phyloP scores from a whole-genome alignment of 2,888 invertebrate genomes.

The Drosophila yooni region DNA sequence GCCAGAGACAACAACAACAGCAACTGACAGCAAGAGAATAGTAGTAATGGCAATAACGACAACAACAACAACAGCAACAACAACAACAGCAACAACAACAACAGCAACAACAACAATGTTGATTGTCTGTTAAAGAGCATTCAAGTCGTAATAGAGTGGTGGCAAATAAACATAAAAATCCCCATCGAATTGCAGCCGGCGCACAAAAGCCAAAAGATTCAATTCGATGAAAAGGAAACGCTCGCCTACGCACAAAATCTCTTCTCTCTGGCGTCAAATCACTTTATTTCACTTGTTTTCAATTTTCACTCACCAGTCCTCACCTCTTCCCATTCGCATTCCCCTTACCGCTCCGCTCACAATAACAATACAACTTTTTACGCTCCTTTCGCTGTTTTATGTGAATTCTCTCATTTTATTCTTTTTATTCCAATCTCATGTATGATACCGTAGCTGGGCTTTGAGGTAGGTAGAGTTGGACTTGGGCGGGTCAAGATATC shows the following conservation, averaged over 20 bases:
- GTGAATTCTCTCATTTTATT: slow-evolving; percentile 1
- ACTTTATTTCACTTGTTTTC: slow-evolving; percentile 82
- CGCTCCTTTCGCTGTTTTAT: slow-evolving; percentile 34
- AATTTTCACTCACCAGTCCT: slow-evolving; percentile 50
- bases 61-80: slow-evolving; percentile 10
- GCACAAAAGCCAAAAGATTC: slow-evolving; percentile 63
- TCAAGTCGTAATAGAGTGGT: slow-evolving; percentile 79
- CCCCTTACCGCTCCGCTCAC: not conserved
- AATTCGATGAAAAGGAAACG: slow-evolving; percentile 55
- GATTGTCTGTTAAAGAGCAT: slow-evolving; percentile 81
- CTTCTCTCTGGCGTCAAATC: slow-evolving; percentile 73
- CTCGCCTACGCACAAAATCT: slow-evolving; percentile 75
- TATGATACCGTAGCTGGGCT: not conserved
- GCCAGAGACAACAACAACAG: slow-evolving; percentile 5
- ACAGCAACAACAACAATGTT: slow-evolving; percentile 55
- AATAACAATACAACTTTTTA: slow-evolving; percentile 26
- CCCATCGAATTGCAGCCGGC: slow-evolving; percentile 70
- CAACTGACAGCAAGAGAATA: slow-evolving; percentile 10
- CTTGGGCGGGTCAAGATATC: not conserved
- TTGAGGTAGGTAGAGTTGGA: too few relatives aligned
- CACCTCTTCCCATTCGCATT: not conserved
- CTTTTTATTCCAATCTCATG: slow-evolving; percentile 14
- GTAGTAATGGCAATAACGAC: not conserved
- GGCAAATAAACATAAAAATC: slow-evolving; percentile 78
- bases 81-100: too few relatives aligned